A percentile compares a stretch with the other conserved stretches of the same genome.
Conservation (phyloP, 2,113 vertebrate genomes). For the Pristiophorus japonicus region DNA sequence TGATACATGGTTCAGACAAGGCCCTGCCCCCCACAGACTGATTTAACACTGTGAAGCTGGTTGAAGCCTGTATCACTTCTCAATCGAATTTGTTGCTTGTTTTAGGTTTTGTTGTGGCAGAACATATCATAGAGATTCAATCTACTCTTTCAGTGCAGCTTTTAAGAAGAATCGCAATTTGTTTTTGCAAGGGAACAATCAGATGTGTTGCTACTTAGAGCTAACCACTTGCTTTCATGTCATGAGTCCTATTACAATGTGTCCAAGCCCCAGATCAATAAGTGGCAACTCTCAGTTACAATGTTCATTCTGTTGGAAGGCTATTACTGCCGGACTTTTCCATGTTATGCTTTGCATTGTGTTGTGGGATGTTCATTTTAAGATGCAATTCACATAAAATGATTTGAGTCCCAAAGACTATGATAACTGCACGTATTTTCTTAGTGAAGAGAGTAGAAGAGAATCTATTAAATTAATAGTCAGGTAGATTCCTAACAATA, state of each 20-base stretch:
- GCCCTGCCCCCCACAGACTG: neutral
- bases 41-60: neutral
- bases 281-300: neutral
- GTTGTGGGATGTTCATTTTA: neutral
- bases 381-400: too few relatives aligned
- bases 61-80: neutral
- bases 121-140: neutral
- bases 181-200: neutral
- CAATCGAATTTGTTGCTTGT: neutral
- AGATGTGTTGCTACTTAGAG: neutral
- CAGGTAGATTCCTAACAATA: too few relatives aligned
- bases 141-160: neutral
- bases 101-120: neutral
- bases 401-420: too few relatives aligned
- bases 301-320: too few relatives aligned
- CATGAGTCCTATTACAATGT: neutral
- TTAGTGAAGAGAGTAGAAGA: too few relatives aligned
- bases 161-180: neutral
- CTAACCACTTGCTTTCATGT: neutral
- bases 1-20: neutral
- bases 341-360: neutral
- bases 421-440: too few relatives aligned
- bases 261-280: neutral
- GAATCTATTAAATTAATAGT: too few relatives aligned
- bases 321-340: neutral